Conservation (phyloP, 2,113 vertebrate species). For the Tachysurus fulvidraco region DNA sequence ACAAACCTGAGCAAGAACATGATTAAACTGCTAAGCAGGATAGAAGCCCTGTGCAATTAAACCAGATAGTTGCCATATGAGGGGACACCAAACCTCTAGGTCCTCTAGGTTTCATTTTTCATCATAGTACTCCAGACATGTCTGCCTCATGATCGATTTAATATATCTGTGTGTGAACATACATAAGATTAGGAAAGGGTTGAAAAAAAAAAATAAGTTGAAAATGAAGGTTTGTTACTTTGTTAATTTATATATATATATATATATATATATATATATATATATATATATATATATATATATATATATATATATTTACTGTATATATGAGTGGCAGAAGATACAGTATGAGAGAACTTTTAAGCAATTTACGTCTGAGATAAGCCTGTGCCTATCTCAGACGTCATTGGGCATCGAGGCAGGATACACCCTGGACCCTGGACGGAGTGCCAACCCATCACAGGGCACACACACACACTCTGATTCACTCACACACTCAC, state of each 20-base stretch:
- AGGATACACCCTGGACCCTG: too few species aligned
- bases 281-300: too few species aligned
- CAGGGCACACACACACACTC: too few species aligned
- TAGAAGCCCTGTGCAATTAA: slow-evolving; percentile 71
- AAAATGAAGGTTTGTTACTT: not conserved
- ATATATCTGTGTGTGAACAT: not conserved
- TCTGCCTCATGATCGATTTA: not conserved
- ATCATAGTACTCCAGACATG: slow-evolving; percentile 14
- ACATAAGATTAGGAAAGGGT: not conserved
- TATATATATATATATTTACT: too few species aligned
- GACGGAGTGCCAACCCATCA: too few species aligned
- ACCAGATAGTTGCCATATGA: slow-evolving; percentile 72
- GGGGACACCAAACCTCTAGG: slow-evolving; percentile 39
- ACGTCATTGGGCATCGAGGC: too few species aligned
- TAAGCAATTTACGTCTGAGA: too few species aligned
- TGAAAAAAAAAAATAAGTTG: not conserved
- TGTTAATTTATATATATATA: too few species aligned
- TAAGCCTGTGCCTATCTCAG: too few species aligned
- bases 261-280: too few species aligned
- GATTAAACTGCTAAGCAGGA: slow-evolving; percentile 67
- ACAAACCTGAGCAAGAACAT: slow-evolving; percentile 64
- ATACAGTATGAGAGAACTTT: not conserved
- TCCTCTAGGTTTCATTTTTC: slow-evolving; percentile 40
- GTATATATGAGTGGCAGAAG: not conserved
- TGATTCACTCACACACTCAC: too few species aligned